Evolutionary conservation across 2,113 vertebrate species (phyloP).

Genomic region (Percina caprodes): DNA sequence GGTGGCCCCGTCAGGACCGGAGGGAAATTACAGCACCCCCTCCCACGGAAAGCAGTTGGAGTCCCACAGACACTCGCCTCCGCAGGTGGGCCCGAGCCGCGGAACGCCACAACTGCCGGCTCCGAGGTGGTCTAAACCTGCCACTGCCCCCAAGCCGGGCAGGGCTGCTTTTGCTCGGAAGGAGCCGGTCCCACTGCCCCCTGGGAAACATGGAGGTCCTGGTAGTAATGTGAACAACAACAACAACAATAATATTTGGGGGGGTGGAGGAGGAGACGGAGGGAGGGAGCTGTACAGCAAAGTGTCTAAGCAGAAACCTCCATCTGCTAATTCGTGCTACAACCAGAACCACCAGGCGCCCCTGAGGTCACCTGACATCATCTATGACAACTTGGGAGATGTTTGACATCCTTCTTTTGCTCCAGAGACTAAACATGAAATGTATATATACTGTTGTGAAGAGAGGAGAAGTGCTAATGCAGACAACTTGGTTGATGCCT

Average conservation of each 20-base stretch:
- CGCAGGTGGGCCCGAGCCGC: conserved; percentile 59
- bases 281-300: conserved; percentile 86
- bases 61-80: conserved; percentile 81
- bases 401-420: conserved; percentile 63
- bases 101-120: conserved; percentile 15
- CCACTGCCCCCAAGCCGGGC: conserved; percentile 89
- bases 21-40: conserved; percentile 41
- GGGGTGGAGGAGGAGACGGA: conserved; percentile 1
- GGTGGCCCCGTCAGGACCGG: background rate
- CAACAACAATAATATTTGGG: conserved; percentile 85
- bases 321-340: conserved; percentile 56
- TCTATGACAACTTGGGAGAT: conserved; percentile 85
- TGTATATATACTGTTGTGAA: background rate
- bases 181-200: conserved; percentile 65
- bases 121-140: conserved; percentile 84
- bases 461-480: background rate
- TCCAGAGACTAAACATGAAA: background rate
- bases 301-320: conserved; percentile 82
- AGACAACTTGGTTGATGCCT: background rate
- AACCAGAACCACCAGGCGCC: conserved; percentile 45
- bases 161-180: conserved; percentile 73
- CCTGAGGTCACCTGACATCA: conserved; percentile 80
- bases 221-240: conserved; percentile 68
- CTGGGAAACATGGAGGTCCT: conserved; percentile 56
- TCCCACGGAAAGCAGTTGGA: conserved; percentile 74